Base-by-base conservation (phyloP, 2,888 invertebrate genomes). In the Synanthedon tipuliformis region DNA sequence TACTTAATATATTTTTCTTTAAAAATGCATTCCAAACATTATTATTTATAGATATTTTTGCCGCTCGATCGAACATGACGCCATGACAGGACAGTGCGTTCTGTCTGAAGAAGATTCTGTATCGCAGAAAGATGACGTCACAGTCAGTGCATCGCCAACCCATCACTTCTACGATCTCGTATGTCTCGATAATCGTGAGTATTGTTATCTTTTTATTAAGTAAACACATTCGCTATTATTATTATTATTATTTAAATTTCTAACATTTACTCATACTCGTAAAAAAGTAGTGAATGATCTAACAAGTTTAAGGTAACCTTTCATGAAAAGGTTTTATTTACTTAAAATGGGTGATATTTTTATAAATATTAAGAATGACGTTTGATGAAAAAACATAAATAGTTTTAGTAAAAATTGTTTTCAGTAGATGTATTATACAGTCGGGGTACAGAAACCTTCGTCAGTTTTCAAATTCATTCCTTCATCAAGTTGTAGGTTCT, bases 31-130 rank as follows among this genome's bases (percentile, higher is more conserved):
- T 34, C 1, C 18, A 34, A 3, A 18, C 49, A n/a, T 49, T 15
- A 34, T 10, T 34, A 10, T 10, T 34, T 65, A 40, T 62, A 92
- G 92, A 71, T 92, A 94, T 73, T 95, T 95, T 68, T 96, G 96
- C 70, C 92, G 96, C 40, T 95, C 96, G 2, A 93, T 96, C 50
- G 95, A 95, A 72, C 96, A 94, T 69, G 95, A 96, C 68, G 95
- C 95, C 61, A 93, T 94, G 88, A 94, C 94, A 3, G 91, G 93
- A 53, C 93, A 94, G 65, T 96, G 96, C 66, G 93, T 95, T n/a
- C 88, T 96, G 48, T 95, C 95, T 1, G 96, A 96, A 78, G 96
- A 96, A 80, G 96, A 96, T 73, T 95, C 95, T 0, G 92, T 94
- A 48, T 95, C 95, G 0, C 95, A 95, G 73, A 94, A 95, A 70